Base-by-base conservation (phyloP, 2,888 invertebrate genomes). In the Cloeon dipterum region DNA sequence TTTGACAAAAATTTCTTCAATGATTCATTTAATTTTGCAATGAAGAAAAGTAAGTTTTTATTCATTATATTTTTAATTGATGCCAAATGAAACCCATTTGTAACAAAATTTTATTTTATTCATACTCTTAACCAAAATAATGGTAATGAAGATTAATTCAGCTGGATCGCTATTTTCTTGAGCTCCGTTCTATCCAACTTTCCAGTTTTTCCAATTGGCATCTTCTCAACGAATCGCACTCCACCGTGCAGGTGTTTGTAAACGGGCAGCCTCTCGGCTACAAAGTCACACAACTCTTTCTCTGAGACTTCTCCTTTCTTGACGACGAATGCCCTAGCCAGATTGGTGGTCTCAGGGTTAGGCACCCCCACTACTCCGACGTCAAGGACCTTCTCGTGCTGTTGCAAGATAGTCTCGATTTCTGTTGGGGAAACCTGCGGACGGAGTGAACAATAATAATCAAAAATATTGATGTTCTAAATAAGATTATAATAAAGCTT, bases 361-460 rank as follows among this genome's bases (percentile, higher is more conserved):
- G 37, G 37, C 5, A 37, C 32, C 4, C 17, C 37, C 5, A 37
- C 37, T 19, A 37, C 37, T 3, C 14, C 37, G 11, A 20, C 26
- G 11, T 14, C 14, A 5, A 18, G 19, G 11, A 37, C 33, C 3
- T 32, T 32, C 2, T 20, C 23, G 16, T 32, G 37, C 11, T 5
- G 11, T 10, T 32, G 18, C 5, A 37, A 26, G 20, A 32, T 20
- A 21, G 16, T 11, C 20, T 37, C 37, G 10, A 37, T 21, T 14
- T 37, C 37, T 17, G 20, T 16, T 2, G 37, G 37, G 13, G 20
- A 37, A 2, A 37, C 32, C 37, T 37, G 10, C 29, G 23, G n/a
- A n/a, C n/a, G n/a, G n/a, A n/a, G n/a, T n/a, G n/a, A n/a, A n/a
- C n/a, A n/a, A n/a, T n/a, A n/a, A n/a, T n/a, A n/a, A n/a, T n/a